Evolutionary conservation across 2,888 invertebrate genomes (phyloP), one percentile per base, ranked within the genome.

Genomic region (Biston stratarius): DNA sequence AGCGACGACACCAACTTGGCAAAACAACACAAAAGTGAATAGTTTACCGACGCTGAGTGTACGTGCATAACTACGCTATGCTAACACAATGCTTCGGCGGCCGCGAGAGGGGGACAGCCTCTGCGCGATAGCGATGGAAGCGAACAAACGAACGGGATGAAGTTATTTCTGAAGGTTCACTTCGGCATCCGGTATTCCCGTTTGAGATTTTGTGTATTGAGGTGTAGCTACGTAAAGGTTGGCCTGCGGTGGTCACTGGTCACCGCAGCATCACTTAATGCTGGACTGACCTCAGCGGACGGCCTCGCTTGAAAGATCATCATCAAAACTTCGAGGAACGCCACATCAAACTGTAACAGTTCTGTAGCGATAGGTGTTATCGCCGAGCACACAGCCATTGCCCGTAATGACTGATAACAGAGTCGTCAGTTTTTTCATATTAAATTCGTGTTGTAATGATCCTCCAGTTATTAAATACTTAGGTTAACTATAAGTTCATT

Each of bases 171-270:
- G 74, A 75, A 61, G 60, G 77, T 77, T 73, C 68, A 75, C 75
- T 71, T 77, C 61, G 71, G 84, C 87, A 88, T 91, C 91, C 89
- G 91, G 91, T 88, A 90, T 91, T 90, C 89, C 90, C 86, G 89
- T 90, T 89, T 78, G 82, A 86, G 88, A 87, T 87, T 87, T 85
- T 85, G 83, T 85, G 79, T 81, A 73, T 79, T 83, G 84, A 85
- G 84, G 87, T 87, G 82, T 80, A 81, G 76, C 77, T 75, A 77
- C 80, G 81, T 82, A 83, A 84, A 81, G 77, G 78, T 78, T 76
- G 76, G 77, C 74, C 73, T n/a, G 74, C 24, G 78, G 73, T 75
- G 83, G 80, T 79, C 83, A 79, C 75, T 83, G 84, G 84, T 83
- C 85, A 38, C 38, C 38, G 9, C 38, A 38, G 6, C 6, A 85